Base-by-base conservation (phyloP, 2,888 invertebrate species). In the Philereme vetulata region DNA sequence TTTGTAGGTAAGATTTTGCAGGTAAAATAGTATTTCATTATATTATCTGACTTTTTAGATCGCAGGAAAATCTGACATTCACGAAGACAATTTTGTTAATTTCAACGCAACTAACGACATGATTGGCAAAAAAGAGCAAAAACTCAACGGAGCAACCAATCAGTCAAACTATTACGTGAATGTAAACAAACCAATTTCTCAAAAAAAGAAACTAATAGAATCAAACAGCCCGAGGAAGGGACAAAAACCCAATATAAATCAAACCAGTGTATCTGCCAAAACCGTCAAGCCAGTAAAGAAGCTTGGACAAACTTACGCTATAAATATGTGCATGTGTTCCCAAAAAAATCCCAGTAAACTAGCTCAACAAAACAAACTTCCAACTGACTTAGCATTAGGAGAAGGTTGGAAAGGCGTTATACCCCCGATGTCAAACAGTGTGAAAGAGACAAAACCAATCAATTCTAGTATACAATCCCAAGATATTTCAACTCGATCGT, bases 321-420 rank as follows among this genome's bases (percentile, higher is more conserved):
- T 90, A 1, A 89, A 90, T 64, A 57, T 89, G 57, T 91, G 91
- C 70, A 68, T 91, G 46, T 88, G 83, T 33, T 63, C 73, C 43
- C 76, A 77, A 64, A 82, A 76, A 61, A 66, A 74, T 36, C 54
- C 67, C 33, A 69, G 67, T 36, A 71, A 72, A 54, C 49, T 65
- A 53, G 42, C 36, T 10, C 57, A 60, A 34, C 53, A 62, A 44
- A 62, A 50, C 34, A 57, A 52, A 59, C 44, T 59, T 56, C 21
- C 55, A 55, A 51, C 45, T n/a, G 36, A 51, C 9, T 35, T 33
- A 8, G 6, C 47, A 10, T 42, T 36, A 35, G 53, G 54, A 38
- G 53, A 59, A 40, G 6, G 35, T 47, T 56, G 71, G 38, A 75
- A 70, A 62, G 68, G 75, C 21, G 60, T 65, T 2, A 8, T 71